Evolutionary conservation across 1,140 invertebrate species (phyloP).

Genomic region (Pemphigus obesinymphae): DNA sequence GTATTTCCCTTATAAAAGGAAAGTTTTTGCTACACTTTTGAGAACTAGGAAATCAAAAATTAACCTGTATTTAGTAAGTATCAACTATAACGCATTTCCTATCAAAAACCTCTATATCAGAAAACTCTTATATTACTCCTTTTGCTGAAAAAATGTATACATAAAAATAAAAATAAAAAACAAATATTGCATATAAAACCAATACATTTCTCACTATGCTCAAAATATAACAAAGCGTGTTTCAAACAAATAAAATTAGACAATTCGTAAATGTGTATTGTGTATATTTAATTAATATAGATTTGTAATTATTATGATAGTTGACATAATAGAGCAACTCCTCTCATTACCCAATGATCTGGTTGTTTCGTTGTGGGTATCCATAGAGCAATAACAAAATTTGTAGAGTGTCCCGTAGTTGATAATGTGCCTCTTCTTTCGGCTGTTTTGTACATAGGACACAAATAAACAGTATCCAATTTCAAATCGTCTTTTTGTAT

Average conservation of each 20-base stretch:
- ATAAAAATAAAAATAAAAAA: background rate
- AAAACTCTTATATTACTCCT: no score
- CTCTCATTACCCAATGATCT: constrained; percentile 72
- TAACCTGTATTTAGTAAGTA: no score
- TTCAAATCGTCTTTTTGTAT: constrained; percentile 11
- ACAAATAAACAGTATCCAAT: constrained; percentile 55
- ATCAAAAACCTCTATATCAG: no score
- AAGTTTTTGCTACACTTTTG: background rate
- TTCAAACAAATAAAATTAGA: no score
- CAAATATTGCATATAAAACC: background rate
- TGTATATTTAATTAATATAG: no score
- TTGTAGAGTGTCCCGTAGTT: constrained; percentile 76
- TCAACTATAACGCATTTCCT: no score
- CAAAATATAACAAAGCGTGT: no score
- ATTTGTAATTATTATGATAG: background rate
- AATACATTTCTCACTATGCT: no score
- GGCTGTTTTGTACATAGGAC: constrained; percentile 72
- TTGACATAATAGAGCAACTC: constrained; percentile 62
- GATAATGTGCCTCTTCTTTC: constrained; percentile 64
- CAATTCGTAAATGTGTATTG: no score
- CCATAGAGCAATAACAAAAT: constrained; percentile 69
- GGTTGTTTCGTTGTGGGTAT: constrained; percentile 59
- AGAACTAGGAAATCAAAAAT: background rate
- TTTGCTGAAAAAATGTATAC: background rate
- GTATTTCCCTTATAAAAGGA: no score